phyloP scores from a whole-genome alignment of 2,113 vertebrate species.

The Vulpes vulpes region DNA sequence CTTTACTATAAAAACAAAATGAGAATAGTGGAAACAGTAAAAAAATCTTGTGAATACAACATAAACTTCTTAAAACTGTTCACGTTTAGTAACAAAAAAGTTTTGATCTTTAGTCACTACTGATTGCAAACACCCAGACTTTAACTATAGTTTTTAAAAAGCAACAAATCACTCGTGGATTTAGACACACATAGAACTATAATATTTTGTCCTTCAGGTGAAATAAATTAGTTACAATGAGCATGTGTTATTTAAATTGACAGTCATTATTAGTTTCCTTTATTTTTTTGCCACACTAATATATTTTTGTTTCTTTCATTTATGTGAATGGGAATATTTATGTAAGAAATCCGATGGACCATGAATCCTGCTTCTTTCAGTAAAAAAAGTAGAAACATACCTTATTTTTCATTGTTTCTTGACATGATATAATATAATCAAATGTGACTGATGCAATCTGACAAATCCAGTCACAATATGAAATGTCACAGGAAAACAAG shows the following conservation, averaged over 20 bases:
- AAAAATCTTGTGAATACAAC: neutral
- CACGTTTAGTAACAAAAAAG: constrained; percentile 46
- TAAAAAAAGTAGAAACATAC: constrained; percentile 25
- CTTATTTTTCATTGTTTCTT: constrained; percentile 76
- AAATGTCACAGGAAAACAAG: constrained; percentile 80
- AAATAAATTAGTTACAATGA: constrained; percentile 47
- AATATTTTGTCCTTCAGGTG: neutral
- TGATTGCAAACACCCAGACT: neutral
- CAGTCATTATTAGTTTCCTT: neutral
- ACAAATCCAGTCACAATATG: constrained; percentile 79
- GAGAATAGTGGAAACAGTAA: neutral
- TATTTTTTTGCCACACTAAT: neutral
- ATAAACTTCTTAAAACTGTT: constrained; percentile 14
- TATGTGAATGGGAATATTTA: constrained; percentile 68
- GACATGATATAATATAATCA: constrained; percentile 75
- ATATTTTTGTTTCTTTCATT: constrained; percentile 1
- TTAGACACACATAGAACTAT: neutral
- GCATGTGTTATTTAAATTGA: constrained; percentile 6
- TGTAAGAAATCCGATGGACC: neutral
- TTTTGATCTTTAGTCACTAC: neutral
- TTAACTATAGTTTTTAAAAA: constrained; percentile 30
- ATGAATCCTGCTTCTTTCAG: neutral
- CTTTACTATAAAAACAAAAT: constrained; percentile 20
- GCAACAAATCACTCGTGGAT: neutral
- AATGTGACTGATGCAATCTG: constrained; percentile 77